These are phyloP conservation scores for Endomychus coccineus DNA, from an alignment of 2,888 invertebrate genomes.

Conservation along the genomic window DNA sequence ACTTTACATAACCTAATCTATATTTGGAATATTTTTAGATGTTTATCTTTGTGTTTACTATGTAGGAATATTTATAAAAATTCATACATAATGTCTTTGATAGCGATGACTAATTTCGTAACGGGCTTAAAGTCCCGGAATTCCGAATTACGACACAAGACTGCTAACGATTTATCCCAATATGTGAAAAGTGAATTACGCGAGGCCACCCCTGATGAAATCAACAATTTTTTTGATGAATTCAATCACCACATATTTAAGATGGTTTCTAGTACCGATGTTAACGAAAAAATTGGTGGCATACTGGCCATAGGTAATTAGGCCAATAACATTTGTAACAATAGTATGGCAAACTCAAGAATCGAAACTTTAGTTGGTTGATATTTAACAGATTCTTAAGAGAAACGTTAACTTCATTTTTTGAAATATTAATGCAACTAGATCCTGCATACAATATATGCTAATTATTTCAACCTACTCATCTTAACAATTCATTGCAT, in stretches of 20 bases:
- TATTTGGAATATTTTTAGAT: no score
- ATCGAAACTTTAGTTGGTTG: no score
- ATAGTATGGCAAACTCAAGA: not conserved
- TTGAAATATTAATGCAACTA: no score
- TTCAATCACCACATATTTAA: constrained; percentile 94
- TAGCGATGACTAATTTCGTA: constrained; percentile 71
- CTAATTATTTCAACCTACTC: no score
- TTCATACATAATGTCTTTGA: constrained; percentile 51
- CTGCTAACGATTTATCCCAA: constrained; percentile 81
- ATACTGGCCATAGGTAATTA: constrained; percentile 79
- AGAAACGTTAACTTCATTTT: no score
- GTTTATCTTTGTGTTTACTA: no score
- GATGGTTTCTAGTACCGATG: constrained; percentile 89
- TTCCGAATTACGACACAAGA: constrained; percentile 76
- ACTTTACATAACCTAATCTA: no score
- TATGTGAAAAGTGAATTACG: constrained; percentile 87
- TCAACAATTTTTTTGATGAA: constrained; percentile 85
- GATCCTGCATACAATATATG: no score
- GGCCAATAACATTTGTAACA: constrained; percentile 3
- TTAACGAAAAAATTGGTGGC: constrained; percentile 92
- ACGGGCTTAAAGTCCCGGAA: constrained; percentile 81
- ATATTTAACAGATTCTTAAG: no score
- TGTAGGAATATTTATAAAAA: no score
- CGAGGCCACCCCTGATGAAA: constrained; percentile 84
- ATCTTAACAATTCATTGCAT: no score